A percentile compares a stretch with the other conserved stretches of the same genome.
Conservation (phyloP, 1,140 invertebrate genomes). For the Chironomus tepperi region DNA sequence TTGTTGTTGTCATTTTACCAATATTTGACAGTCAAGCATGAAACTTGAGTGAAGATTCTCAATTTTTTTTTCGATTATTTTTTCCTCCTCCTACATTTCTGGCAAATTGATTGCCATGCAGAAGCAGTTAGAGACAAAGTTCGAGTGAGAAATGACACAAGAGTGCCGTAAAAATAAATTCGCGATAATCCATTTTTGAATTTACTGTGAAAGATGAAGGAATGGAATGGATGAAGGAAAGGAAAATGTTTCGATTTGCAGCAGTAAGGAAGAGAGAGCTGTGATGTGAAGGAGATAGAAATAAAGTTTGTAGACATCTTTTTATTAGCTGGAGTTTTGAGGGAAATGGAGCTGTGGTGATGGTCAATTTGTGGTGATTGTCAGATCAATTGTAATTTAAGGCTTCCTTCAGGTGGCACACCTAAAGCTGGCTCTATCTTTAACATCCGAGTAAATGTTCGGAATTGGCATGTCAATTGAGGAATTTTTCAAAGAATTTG, state of each 20-base stretch:
- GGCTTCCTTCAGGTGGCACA: too few relatives aligned
- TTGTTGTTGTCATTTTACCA: neutral
- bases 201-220: neutral
- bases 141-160: neutral
- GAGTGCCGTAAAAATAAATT: slow-evolving; percentile 17
- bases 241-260: too few relatives aligned
- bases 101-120: slow-evolving; percentile 5
- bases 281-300: neutral
- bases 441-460: too few relatives aligned
- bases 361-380: too few relatives aligned
- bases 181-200: slow-evolving; percentile 21
- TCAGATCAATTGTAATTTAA: too few relatives aligned
- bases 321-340: neutral
- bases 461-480: too few relatives aligned
- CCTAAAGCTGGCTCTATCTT: too few relatives aligned
- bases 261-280: neutral
- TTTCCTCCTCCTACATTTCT: neutral
- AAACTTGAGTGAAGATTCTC: too few relatives aligned
- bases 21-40: neutral
- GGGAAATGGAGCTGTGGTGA: too few relatives aligned
- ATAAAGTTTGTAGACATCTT: neutral
- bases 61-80: neutral
- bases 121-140: neutral
- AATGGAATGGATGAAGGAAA: too few relatives aligned
- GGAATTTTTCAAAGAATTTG: too few relatives aligned